A percentile compares a stretch with the other conserved stretches of the same genome.
Evolutionary conservation across 2,113 vertebrate species (phyloP).

Genomic region (Alaudala cheleensis): DNA sequence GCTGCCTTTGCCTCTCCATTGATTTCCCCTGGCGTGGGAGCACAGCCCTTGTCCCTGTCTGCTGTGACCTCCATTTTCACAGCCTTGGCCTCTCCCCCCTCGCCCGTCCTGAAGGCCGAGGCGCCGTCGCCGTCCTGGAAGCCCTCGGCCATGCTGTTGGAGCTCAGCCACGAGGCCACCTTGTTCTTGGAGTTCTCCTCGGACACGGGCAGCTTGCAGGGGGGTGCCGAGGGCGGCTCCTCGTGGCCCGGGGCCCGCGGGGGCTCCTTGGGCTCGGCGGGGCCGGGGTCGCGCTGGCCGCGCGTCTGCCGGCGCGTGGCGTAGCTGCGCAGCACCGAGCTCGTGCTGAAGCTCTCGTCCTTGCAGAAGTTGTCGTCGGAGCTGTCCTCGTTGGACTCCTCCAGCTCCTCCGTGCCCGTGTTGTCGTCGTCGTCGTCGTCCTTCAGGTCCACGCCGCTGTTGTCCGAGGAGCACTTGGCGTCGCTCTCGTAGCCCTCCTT

Average conservation of each 20-base stretch:
- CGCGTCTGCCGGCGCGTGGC: constrained; percentile 92
- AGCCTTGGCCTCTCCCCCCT: constrained; percentile 51
- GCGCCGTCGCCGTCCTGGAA: constrained; percentile 66
- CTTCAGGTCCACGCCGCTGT: constrained; percentile 91
- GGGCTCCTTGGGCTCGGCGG: constrained; percentile 77
- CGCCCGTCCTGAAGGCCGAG: constrained; percentile 63
- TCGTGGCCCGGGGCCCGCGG: constrained; percentile 49
- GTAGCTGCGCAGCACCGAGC: constrained; percentile 94
- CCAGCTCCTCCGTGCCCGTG: constrained; percentile 87
- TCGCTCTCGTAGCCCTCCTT: constrained; percentile 99
- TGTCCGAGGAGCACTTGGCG: constrained; percentile 91
- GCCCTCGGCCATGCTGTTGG: constrained; percentile 59
- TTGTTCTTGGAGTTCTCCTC: constrained; percentile 95
- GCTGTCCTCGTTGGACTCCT: constrained; percentile 91
- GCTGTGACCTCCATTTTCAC: neutral
- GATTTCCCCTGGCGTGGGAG: neutral
- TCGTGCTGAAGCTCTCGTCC: constrained; percentile 85
- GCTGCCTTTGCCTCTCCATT: constrained; percentile 64
- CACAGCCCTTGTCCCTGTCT: constrained; percentile 25
- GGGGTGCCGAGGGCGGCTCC: neutral
- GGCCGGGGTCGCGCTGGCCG: constrained; percentile 87
- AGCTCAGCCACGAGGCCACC: constrained; percentile 94
- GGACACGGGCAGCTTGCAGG: constrained; percentile 81
- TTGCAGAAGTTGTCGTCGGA: constrained; percentile 96
- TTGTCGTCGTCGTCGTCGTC: constrained; percentile 83